Percentiles rank a stretch among this genome's conserved stretches.
phyloP scores from a whole-genome alignment of 2,797 vertebrate genomes.

The Sarcophilus harrisii region DNA sequence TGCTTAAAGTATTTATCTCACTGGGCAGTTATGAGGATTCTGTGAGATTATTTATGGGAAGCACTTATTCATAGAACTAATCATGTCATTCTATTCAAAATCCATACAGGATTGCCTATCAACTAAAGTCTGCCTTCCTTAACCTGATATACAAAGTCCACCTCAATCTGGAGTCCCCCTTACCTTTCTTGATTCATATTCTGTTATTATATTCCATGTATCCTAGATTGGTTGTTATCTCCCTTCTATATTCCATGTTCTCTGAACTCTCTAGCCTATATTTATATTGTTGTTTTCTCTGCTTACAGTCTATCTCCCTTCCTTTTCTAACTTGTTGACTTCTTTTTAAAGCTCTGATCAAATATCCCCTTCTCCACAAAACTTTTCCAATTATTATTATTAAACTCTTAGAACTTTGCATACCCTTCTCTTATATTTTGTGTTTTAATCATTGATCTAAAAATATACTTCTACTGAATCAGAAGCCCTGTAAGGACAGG shows the following conservation, averaged over 20 bases:
- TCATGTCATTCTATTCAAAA: background rate
- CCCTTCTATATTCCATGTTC: background rate
- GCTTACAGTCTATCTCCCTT: background rate
- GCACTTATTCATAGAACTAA: background rate
- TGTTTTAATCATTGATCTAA: background rate
- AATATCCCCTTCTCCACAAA: background rate
- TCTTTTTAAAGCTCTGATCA: background rate
- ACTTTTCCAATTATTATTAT: background rate
- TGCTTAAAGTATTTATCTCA: background rate
- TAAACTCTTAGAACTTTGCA: background rate
- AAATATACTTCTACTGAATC: background rate
- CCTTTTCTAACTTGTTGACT: background rate
- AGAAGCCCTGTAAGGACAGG: background rate
- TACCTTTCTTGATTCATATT: background rate
- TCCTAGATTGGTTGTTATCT: background rate
- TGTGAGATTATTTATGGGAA: accelerated
- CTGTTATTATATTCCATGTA: background rate
- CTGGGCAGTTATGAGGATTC: background rate
- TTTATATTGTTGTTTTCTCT: background rate
- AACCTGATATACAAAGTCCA: background rate
- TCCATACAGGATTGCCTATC: background rate
- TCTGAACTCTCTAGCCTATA: background rate
- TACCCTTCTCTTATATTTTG: background rate
- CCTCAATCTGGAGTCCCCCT: background rate
- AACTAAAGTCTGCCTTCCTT: background rate